Base-by-base conservation (phyloP, 2,113 vertebrate species). In the Xerus inauris region DNA sequence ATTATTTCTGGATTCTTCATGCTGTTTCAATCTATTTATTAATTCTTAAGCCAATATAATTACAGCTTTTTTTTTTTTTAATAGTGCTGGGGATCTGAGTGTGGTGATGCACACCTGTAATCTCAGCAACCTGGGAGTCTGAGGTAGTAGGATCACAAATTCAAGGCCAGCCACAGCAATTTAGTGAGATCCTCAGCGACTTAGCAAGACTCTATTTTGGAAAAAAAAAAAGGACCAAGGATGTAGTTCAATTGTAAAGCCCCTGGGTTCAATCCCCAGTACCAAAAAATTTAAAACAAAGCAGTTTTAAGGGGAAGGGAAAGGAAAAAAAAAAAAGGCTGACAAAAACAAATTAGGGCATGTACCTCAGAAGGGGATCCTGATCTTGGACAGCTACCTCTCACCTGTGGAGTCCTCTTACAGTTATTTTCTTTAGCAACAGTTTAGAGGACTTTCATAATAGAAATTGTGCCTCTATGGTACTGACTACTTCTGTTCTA, bases 21-120 rank as follows among this genome's bases (percentile, higher is more conserved):
- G 84, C 75, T 92, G 9, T 87, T 49, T 64, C 75, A 82, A 57
- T 84, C 32, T 84, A 83, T 28, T 69, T 59, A 5, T 92, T 65
- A 89, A 71, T 54, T 85, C 57, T 57, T 38, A 93, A 83, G 57
- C 76, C 35, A 77, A 93, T 49, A 80, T 54, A 94, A 67, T 51
- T 79, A 28, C 24, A 28, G 8, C 7, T 67, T 67, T 67, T 16
- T 67, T 35, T 35, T 32, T 35, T 67, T 35, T 7, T 14, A 35
- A 35, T 26, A 67, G 32, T 67, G 30, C 65, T 57, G 24, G 54
- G 54, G 54, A 57, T 22, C 7, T 24, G 19, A 57, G 20, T 22
- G 54, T 57, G 54, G 7, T 57, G 20, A 57, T 24, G 54, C 59
- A 62, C 24, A 62, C 9, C 59, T 62, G 59, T 62, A 62, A 62